Evolutionary conservation across 2,113 vertebrate genomes (phyloP).

Genomic region (Centropristis striata): DNA sequence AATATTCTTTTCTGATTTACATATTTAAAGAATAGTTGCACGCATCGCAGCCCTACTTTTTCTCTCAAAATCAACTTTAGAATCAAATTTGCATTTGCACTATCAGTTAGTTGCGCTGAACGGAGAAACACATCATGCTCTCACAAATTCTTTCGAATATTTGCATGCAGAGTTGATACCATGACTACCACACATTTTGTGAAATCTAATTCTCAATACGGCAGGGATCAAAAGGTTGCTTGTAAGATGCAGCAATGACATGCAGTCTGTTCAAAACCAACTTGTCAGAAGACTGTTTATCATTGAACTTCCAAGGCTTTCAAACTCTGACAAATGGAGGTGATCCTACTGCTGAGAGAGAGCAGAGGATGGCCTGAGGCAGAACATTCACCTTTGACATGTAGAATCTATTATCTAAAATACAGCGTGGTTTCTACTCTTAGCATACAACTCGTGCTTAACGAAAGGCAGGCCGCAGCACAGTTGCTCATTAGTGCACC

Average conservation of each 20-base stretch:
- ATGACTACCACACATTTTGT: not conserved
- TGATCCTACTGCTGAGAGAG: slow-evolving; percentile 34
- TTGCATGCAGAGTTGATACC: slow-evolving; percentile 8
- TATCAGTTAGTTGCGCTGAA: too few species aligned
- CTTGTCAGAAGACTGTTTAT: slow-evolving; percentile 27
- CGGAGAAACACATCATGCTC: not conserved
- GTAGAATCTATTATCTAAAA: slow-evolving; percentile 60
- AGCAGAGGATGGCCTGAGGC: slow-evolving; percentile 58
- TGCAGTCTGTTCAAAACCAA: not conserved
- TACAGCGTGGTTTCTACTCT: slow-evolving; percentile 18
- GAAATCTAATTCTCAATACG: not conserved
- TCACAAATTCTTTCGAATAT: not conserved
- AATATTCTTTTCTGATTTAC: not conserved
- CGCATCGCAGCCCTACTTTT: not conserved
- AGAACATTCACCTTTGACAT: slow-evolving; percentile 64
- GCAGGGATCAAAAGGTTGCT: slow-evolving; percentile 33
- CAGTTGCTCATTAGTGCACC: slow-evolving; percentile 10
- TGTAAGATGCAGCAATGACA: slow-evolving; percentile 19
- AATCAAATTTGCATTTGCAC: not conserved
- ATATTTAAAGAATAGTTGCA: not conserved
- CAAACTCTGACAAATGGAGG: slow-evolving; percentile 41
- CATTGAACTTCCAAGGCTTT: slow-evolving; percentile 47
- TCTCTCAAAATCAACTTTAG: not conserved
- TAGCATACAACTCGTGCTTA: slow-evolving; percentile 21
- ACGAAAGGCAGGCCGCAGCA: slow-evolving; percentile 18